A percentile compares a stretch with the other conserved stretches of the same genome.
phyloP scores from a whole-genome alignment of 2,888 invertebrate genomes.

The Megalurothrips usitatus region DNA sequence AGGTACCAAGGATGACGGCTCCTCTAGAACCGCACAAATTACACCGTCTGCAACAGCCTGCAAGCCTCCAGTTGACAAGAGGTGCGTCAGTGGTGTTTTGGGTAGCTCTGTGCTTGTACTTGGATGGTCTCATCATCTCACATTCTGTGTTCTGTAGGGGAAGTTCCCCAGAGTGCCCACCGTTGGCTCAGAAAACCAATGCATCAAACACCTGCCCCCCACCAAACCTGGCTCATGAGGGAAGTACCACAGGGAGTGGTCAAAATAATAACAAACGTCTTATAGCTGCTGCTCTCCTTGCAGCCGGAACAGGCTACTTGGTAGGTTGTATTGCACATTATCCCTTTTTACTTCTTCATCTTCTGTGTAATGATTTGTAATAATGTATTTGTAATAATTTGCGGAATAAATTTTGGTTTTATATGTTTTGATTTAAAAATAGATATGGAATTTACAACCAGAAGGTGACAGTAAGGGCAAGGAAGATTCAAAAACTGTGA shows the following conservation, averaged over 20 bases:
- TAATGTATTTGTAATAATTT: too few species aligned
- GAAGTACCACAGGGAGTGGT: not conserved
- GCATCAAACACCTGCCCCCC: not conserved
- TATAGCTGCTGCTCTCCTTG: not conserved
- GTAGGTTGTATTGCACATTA: not conserved
- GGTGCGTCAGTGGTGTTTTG: not conserved
- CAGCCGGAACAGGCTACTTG: not conserved
- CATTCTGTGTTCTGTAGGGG: not conserved
- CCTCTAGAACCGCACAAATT: not conserved
- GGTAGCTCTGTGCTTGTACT: not conserved
- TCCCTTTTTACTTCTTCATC: not conserved
- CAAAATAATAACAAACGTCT: constrained; percentile 3
- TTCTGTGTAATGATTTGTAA: too few species aligned
- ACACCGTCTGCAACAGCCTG: not conserved
- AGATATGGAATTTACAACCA: not conserved
- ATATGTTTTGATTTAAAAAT: not conserved
- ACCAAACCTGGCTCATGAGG: not conserved
- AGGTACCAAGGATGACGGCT: not conserved
- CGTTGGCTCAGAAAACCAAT: too few species aligned
- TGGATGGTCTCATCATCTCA: not conserved
- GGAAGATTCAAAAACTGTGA: not conserved
- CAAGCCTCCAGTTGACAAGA: not conserved
- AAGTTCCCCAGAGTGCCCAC: not conserved
- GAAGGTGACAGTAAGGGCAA: not conserved
- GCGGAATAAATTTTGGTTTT: not conserved